Evolutionary conservation across 2,888 invertebrate species (phyloP).

Genomic region (Metalampra italica): DNA sequence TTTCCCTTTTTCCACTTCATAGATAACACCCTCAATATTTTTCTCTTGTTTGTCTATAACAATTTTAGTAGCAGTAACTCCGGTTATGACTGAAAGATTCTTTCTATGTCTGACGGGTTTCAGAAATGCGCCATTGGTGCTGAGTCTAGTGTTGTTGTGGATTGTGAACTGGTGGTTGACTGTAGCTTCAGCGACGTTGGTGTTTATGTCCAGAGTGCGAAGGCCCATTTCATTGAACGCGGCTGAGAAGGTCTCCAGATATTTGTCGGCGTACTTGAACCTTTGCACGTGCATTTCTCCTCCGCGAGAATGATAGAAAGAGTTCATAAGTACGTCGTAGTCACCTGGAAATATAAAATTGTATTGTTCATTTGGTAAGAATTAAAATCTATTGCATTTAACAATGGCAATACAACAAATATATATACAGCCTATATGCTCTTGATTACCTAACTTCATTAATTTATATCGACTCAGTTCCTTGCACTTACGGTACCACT

Average conservation of each 20-base stretch:
- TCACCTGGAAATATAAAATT: slow-evolving; percentile 50
- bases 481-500: no score
- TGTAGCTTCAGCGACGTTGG: slow-evolving; percentile 61
- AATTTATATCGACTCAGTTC: no score
- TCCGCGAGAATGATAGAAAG: slow-evolving; percentile 64
- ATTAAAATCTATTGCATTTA: no score
- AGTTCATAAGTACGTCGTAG: slow-evolving; percentile 67
- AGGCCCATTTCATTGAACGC: slow-evolving; percentile 69
- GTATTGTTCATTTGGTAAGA: no score
- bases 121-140: slow-evolving; percentile 62
- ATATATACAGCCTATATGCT: no score
- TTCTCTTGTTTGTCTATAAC: slow-evolving; percentile 59
- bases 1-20: slow-evolving; percentile 64
- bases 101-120: slow-evolving; percentile 62
- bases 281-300: slow-evolving; percentile 68
- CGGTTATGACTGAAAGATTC: slow-evolving; percentile 58
- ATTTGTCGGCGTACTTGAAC: slow-evolving; percentile 61
- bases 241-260: slow-evolving; percentile 57
- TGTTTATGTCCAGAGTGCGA: slow-evolving; percentile 59
- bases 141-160: slow-evolving; percentile 64
- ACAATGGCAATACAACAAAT: no score
- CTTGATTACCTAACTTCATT: no score
- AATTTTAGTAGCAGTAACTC: slow-evolving; percentile 62
- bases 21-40: slow-evolving; percentile 58
- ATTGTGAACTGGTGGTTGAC: slow-evolving; percentile 65